phyloP scores from a whole-genome alignment of 2,888 invertebrate genomes.

The Fragum sueziense region DNA sequence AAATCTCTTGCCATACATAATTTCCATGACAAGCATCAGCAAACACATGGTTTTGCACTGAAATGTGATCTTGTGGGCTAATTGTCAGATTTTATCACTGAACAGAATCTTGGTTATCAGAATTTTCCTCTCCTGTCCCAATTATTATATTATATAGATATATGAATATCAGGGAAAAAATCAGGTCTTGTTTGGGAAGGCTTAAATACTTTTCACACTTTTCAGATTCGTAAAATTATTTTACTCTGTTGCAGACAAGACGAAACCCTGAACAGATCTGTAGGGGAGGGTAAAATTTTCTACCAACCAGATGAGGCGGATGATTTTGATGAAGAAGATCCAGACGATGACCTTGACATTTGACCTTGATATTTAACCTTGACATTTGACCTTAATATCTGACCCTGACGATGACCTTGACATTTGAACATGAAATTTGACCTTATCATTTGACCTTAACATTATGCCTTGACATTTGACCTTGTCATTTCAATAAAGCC shows the following conservation, averaged over 20 bases:
- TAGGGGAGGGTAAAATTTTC: conserved; percentile 75
- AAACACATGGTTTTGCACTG: no score
- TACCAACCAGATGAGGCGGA: conserved; percentile 81
- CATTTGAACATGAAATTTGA: conserved; percentile 64
- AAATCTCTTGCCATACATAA: no score
- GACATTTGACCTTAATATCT: not conserved
- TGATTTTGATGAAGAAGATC: conserved; percentile 82
- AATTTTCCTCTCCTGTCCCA: no score
- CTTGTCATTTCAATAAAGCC: no score
- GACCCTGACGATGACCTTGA: no score
- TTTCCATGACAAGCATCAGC: no score
- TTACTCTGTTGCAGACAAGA: conserved; percentile 56
- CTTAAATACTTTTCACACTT: no score
- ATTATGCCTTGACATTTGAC: not conserved
- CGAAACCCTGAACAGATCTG: conserved; percentile 57
- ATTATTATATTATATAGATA: not conserved
- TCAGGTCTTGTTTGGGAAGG: no score
- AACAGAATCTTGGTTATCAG: no score
- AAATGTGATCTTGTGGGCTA: no score
- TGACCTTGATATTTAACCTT: conserved; percentile 48
- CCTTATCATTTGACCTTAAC: not conserved
- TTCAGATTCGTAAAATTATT: no score
- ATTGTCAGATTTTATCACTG: no score
- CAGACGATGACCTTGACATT: conserved; percentile 81
- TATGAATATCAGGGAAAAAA: not conserved